phyloP scores from a whole-genome alignment of 2,113 vertebrate species.

The Calidris pygmaea region DNA sequence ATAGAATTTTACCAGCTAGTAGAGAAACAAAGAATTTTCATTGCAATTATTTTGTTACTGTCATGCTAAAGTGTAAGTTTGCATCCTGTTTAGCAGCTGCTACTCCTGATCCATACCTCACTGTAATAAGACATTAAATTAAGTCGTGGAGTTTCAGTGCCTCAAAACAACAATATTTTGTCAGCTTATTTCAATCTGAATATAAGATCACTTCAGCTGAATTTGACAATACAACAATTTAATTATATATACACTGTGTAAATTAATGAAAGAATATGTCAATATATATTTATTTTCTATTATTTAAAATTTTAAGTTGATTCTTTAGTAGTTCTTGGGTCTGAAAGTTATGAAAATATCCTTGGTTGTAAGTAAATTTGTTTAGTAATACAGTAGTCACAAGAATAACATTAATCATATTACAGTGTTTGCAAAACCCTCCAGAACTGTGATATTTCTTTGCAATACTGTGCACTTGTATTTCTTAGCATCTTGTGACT shows the following conservation, averaged over 20 bases:
- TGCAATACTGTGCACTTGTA: not conserved
- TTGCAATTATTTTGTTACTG: constrained; percentile 19
- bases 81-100: not conserved
- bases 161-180: not conserved
- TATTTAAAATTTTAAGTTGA: not conserved
- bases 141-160: not conserved
- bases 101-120: not conserved
- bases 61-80: not conserved
- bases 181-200: not conserved
- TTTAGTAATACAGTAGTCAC: not conserved
- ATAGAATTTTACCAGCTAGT: not conserved
- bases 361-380: not conserved
- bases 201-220: not conserved
- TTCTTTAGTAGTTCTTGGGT: not conserved
- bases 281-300: not conserved
- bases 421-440: not conserved
- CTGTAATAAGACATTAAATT: not conserved
- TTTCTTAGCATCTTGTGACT: not conserved
- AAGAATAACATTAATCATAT: not conserved
- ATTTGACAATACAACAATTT: not conserved
- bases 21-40: not conserved
- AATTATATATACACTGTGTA: not conserved
- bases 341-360: not conserved
- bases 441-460: not conserved
- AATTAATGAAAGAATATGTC: not conserved